Evolutionary conservation across 2,113 vertebrate species (phyloP).

Genomic region (Myrmophylax atrothorax): DNA sequence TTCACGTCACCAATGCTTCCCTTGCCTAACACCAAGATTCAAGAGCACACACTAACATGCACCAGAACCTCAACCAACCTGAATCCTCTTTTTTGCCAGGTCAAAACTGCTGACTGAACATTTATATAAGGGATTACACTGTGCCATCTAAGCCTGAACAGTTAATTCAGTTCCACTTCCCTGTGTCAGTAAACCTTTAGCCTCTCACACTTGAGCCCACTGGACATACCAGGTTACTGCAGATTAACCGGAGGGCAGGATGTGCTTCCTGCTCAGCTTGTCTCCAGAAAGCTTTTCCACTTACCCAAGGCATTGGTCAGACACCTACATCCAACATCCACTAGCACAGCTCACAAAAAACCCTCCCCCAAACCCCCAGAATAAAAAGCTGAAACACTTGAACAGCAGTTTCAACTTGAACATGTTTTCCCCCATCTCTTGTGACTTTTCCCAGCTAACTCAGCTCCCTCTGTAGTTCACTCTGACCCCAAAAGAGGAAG

Average conservation of each 20-base stretch:
- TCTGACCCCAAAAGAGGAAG: background rate
- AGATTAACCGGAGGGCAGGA: background rate
- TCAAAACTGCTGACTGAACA: background rate
- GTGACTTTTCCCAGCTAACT: background rate
- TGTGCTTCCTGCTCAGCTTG: background rate
- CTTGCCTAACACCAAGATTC: background rate
- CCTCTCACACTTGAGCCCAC: background rate
- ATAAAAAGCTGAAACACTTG: background rate
- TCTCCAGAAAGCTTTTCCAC: background rate
- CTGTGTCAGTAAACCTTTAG: background rate
- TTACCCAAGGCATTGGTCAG: background rate
- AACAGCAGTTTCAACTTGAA: background rate
- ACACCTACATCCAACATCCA: background rate
- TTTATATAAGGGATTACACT: background rate
- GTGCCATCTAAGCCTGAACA: background rate
- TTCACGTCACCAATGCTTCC: background rate
- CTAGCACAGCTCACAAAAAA: background rate
- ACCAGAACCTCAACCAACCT: background rate
- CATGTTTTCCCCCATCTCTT: rapidly evolving
- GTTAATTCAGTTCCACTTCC: background rate
- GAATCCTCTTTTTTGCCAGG: background rate
- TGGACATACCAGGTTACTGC: background rate
- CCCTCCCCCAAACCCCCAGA: background rate
- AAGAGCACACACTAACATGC: background rate
- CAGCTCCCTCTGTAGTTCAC: background rate